Percentiles rank a stretch among this genome's conserved stretches.
These are phyloP conservation scores for Parotocinclus haroldoi DNA, from an alignment of 2,797 vertebrate genomes.

Conservation along the genomic window DNA sequence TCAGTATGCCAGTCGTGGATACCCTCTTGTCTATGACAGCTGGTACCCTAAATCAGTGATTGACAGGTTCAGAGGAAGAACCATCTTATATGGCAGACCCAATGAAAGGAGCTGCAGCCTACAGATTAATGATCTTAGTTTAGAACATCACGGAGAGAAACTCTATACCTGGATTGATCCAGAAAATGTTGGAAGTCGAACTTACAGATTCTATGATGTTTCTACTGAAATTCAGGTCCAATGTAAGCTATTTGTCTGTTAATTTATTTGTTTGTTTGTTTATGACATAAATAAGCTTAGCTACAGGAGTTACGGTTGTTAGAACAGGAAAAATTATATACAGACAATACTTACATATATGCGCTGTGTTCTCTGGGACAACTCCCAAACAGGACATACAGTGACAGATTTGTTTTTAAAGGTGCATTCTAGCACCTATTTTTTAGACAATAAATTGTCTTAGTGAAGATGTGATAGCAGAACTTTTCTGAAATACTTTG, in stretches of 20 bases:
- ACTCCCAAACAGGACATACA: too few relatives aligned
- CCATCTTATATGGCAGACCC: accelerated
- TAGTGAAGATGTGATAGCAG: too few relatives aligned
- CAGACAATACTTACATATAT: too few relatives aligned
- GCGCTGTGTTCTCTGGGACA: too few relatives aligned
- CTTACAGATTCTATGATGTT: conserved; percentile 51
- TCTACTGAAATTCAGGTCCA: conserved; percentile 53
- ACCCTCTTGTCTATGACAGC: conserved; percentile 57
- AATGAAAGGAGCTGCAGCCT: conserved; percentile 46
- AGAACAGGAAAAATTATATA: too few relatives aligned
- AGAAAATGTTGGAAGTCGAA: conserved; percentile 44
- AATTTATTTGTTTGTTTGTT: too few relatives aligned
- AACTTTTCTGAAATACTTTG: too few relatives aligned
- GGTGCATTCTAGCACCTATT: too few relatives aligned
- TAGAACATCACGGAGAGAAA: conserved; percentile 42
- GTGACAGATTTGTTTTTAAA: too few relatives aligned
- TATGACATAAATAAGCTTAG: too few relatives aligned
- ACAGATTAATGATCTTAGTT: conserved; percentile 33
- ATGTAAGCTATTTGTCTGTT: conserved; percentile 43
- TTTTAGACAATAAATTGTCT: too few relatives aligned
- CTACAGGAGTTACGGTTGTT: too few relatives aligned
- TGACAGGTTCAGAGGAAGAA: conserved; percentile 34
- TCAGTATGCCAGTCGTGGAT: conserved; percentile 30
- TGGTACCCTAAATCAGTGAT: neutral
- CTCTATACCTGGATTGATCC: conserved; percentile 65